phyloP scores from a whole-genome alignment of 2,888 invertebrate species.

The Lasioglossum villosulum region DNA sequence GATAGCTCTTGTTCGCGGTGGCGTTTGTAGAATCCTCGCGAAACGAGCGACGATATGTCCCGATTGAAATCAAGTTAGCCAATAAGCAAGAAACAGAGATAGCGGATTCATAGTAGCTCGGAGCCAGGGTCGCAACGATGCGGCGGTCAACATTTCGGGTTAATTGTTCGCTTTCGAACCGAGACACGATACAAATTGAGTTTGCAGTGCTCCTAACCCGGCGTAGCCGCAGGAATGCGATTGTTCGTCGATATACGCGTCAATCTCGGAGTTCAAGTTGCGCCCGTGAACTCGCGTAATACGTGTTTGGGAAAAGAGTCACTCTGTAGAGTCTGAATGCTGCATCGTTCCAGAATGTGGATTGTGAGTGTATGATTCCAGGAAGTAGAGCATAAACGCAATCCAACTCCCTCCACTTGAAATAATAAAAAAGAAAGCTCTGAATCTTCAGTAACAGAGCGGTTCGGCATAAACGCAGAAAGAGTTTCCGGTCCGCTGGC shows the following conservation, averaged over 20 bases:
- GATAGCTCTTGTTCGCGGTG: too few relatives aligned
- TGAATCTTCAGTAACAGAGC: background rate
- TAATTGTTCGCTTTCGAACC: constrained; percentile 61
- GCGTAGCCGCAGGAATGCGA: constrained; percentile 23
- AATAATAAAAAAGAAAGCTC: too few relatives aligned
- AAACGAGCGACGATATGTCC: background rate
- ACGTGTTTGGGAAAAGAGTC: background rate
- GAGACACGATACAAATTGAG: constrained; percentile 45
- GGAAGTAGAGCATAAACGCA: too few relatives aligned
- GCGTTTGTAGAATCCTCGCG: background rate
- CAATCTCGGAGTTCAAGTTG: constrained; percentile 10
- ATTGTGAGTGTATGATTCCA: background rate
- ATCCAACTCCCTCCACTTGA: too few relatives aligned
- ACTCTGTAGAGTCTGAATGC: background rate
- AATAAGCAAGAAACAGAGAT: constrained; percentile 43
- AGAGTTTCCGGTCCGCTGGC: background rate
- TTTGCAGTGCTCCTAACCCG: constrained; percentile 36
- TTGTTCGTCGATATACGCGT: constrained; percentile 28
- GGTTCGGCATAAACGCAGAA: background rate
- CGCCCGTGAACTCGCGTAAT: background rate
- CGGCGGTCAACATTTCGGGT: constrained; percentile 44
- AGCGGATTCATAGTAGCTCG: constrained; percentile 17
- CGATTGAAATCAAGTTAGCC: constrained; percentile 45
- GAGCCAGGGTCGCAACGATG: constrained; percentile 31
- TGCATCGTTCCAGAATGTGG: background rate